These are phyloP conservation scores for Tragopan temminckii DNA, from an alignment of 2,797 vertebrate species.

Conservation along the genomic window DNA sequence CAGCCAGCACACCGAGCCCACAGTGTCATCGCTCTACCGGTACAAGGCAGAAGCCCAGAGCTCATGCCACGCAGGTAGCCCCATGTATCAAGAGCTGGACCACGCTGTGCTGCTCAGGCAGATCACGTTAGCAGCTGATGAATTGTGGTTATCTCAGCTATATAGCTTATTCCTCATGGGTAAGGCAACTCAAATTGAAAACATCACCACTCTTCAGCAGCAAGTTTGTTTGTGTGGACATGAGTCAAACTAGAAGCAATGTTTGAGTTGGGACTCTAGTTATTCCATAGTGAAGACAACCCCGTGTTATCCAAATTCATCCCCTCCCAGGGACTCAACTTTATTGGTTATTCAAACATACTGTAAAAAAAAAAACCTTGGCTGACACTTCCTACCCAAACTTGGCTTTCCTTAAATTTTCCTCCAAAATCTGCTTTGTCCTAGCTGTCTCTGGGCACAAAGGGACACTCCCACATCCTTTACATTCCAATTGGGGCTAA, in stretches of 20 bases:
- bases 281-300: slow-evolving; percentile 57
- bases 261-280: slow-evolving; percentile 12
- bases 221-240: background rate
- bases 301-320: slow-evolving; percentile 3
- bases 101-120: background rate
- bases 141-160: slow-evolving; percentile 65
- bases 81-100: background rate
- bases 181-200: slow-evolving; percentile 44
- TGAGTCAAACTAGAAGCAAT: slow-evolving; percentile 41
- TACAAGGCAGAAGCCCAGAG: background rate
- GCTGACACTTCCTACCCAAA: slow-evolving; percentile 56
- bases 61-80: background rate
- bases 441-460: slow-evolving; percentile 71
- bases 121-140: slow-evolving; percentile 18
- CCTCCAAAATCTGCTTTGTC: slow-evolving; percentile 73
- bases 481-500: slow-evolving; percentile 74
- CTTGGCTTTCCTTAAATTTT: slow-evolving; percentile 64
- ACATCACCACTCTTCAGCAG: slow-evolving; percentile 48
- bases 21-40: background rate
- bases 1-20: fast-evolving
- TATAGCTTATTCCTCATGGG: slow-evolving; percentile 48
- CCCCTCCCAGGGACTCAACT: background rate
- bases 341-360: slow-evolving; percentile 42
- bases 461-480: slow-evolving; percentile 76
- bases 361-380: background rate